These are phyloP conservation scores for Lophotis ruficrista DNA, from an alignment of 2,113 vertebrate genomes.

Conservation along the genomic window DNA sequence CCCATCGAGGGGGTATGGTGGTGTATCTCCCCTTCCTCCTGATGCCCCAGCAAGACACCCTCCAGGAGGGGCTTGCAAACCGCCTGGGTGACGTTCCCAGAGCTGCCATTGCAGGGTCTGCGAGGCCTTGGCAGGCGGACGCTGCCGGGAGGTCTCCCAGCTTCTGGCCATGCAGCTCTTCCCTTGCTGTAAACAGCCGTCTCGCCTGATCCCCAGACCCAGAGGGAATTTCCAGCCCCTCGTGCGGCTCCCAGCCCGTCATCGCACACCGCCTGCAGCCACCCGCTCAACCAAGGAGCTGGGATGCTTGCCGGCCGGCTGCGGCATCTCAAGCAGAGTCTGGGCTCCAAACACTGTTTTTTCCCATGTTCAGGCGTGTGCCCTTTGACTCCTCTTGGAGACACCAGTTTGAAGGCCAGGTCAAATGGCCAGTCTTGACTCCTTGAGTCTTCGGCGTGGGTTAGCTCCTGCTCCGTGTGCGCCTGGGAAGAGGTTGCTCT, in stretches of 20 bases:
- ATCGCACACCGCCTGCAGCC: not conserved
- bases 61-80: not conserved
- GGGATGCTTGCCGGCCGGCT: fast-evolving
- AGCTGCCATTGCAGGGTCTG: not conserved
- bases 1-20: fast-evolving
- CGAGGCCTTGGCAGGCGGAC: not conserved
- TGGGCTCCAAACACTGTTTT: not conserved
- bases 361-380: fast-evolving
- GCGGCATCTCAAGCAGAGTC: fast-evolving
- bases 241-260: fast-evolving
- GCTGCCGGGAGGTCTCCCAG: not conserved
- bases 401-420: not conserved
- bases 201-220: not conserved
- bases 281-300: not conserved
- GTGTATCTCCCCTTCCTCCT: not conserved
- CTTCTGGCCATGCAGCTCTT: not conserved
- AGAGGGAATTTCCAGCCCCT: conserved; percentile 18
- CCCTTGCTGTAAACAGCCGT: not conserved
- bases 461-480: not conserved
- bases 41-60: not conserved
- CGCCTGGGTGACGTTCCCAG: not conserved
- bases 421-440: not conserved
- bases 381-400: not conserved
- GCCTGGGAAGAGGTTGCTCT: not conserved
- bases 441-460: no score